Base-by-base conservation (phyloP, 2,797 vertebrate genomes). In the Sebastes dallii region DNA sequence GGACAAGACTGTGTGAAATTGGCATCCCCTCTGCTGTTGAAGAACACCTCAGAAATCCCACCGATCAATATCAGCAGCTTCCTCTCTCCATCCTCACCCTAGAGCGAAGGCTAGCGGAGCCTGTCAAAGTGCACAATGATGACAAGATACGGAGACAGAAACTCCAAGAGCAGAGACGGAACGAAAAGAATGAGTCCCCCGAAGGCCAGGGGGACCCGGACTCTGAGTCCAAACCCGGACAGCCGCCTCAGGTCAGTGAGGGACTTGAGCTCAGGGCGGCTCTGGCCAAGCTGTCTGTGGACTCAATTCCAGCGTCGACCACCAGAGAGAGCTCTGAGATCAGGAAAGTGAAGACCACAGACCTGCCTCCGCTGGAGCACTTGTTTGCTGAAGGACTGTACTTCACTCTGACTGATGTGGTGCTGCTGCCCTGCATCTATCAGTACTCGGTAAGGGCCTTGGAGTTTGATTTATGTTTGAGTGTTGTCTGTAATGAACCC, bases 111-210 rank as follows among this genome's bases (percentile, higher is more conserved):
- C 95, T 99, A 2, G 94, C 96, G 0, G 98, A 99, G 84, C 98
- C 98, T 0, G 99, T 99, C 58, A 96, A 96, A 89, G 97, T 99
- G 39, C 98, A 99, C 90, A 99, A 99, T 0, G 97, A 99, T 61
- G 98, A 99, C 93, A 99, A 99, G 94, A 96, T 99, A 74, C 96
- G 99, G 10, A 94, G 98, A 68, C 97, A 97, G 88, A 99, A 99
- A 78, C 96, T 99, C 78, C 95, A 96, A 3, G 96, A 97, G 50
- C 96, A 97, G 62, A 95, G 94, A 87, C 75, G 30, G 73, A 83
- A 84, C 1, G 30, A 80, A 65, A 81, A 85, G 27, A 73, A 52
- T 0, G 64, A 76, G 6, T 61, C 25, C 9, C 7, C 75, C 3
- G 73, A 50, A 54, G 58, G 29, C 18, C 58, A 11, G n/a, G 62